These are phyloP conservation scores for Lepidochitona cinerea DNA, from an alignment of 2,888 invertebrate genomes.

Conservation along the genomic window DNA sequence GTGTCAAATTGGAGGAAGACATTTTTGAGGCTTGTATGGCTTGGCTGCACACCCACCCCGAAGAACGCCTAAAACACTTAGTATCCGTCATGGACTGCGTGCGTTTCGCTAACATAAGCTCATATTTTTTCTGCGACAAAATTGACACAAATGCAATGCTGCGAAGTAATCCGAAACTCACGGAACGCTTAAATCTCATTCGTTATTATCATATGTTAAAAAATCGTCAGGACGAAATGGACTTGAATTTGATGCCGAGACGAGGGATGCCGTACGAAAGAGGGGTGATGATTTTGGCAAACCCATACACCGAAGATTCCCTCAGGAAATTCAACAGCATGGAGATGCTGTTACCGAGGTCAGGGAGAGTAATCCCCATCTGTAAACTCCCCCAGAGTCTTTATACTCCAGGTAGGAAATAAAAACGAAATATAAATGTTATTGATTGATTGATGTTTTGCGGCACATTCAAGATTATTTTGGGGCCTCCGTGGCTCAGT, in stretches of 20 bases:
- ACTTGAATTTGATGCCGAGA: constrained; percentile 65
- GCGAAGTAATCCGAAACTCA: constrained; percentile 41
- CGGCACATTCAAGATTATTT: no score
- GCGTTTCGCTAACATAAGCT: constrained; percentile 66
- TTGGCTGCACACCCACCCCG: constrained; percentile 54
- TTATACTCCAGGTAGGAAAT: constrained; percentile 63
- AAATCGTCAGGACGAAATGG: constrained; percentile 65
- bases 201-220: constrained; percentile 65
- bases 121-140: constrained; percentile 68
- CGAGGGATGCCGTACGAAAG: constrained; percentile 59
- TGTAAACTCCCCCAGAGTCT: constrained; percentile 67
- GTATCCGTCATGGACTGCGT: constrained; percentile 62
- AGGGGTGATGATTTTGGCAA: constrained; percentile 66
- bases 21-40: constrained; percentile 65
- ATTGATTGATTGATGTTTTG: no score
- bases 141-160: constrained; percentile 55
- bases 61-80: constrained; percentile 37
- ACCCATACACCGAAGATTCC: constrained; percentile 66
- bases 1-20: constrained; percentile 58
- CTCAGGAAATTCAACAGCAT: constrained; percentile 66
- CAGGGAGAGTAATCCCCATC: constrained; percentile 60
- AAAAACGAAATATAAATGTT: no score
- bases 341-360: constrained; percentile 62
- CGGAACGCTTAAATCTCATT: constrained; percentile 48
- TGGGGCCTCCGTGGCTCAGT: no score